Evolutionary conservation across 2,888 invertebrate species (phyloP).

Genomic region (Heteropelma amictum): DNA sequence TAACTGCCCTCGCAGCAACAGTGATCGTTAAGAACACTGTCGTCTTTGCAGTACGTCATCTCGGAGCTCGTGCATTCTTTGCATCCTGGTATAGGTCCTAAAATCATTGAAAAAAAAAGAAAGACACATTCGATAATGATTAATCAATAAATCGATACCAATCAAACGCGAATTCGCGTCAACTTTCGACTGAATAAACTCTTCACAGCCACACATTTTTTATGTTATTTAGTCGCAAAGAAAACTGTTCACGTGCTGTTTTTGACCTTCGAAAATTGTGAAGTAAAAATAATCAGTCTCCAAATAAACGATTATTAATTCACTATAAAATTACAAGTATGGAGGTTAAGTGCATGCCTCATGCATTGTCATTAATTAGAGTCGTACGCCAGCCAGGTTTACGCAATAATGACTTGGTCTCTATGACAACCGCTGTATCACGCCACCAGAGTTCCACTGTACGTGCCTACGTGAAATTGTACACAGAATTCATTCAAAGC

Average conservation of each 20-base stretch:
- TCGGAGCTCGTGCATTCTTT: constrained; percentile 82
- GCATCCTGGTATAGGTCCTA: constrained; percentile 81
- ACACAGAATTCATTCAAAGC: no score
- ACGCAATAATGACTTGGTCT: constrained; percentile 53
- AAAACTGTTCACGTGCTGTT: background rate
- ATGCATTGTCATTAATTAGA: constrained; percentile 61
- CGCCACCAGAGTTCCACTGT: no score
- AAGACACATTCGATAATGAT: background rate
- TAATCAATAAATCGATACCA: constrained; percentile 18
- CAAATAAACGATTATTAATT: constrained; percentile 31
- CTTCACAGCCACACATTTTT: no score
- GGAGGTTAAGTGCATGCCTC: constrained; percentile 38
- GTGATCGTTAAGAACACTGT: constrained; percentile 81
- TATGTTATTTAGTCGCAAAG: background rate
- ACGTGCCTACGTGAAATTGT: no score
- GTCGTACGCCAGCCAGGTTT: constrained; percentile 49
- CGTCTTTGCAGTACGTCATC: constrained; percentile 82
- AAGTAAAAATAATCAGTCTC: background rate
- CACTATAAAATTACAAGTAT: constrained; percentile 52
- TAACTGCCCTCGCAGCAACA: constrained; percentile 82
- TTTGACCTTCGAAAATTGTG: constrained; percentile 25
- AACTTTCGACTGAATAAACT: no score
- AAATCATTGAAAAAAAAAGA: constrained; percentile 43
- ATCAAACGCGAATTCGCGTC: no score
- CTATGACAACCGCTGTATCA: background rate